Base-by-base conservation (phyloP, 1,140 invertebrate species). In the Aphaenogaster rudis region DNA sequence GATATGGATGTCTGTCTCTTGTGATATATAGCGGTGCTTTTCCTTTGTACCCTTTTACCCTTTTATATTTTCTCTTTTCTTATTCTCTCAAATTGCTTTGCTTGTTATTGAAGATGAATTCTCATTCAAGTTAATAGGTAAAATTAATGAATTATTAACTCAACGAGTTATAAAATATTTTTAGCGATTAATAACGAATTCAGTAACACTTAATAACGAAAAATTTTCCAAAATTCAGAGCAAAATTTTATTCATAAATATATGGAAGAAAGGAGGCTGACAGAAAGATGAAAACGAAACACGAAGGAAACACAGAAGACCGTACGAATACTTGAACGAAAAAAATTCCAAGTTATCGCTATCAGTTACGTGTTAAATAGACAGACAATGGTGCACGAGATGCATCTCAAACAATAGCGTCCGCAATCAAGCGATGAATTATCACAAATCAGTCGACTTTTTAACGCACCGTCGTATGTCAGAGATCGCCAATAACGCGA, bases 371-470 rank as follows among this genome's bases (percentile, higher is more conserved):
- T 21, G 21, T 17, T 13, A 63, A 84, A 48, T 50, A 36, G 3
- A 72, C 33, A 28, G 28, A 42, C 54, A 54, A 45, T 61, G 28
- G 42, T 74, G 17, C 80, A 74, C 42, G 13, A 45, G 69, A 42
- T 67, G n/a, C 39, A 67, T 50, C 11, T 84, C 13, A 33, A 21
- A 74, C 80, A 61, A 82, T 74, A 48, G 54, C 42, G 17, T 13
- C n/a, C n/a, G 54, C 67, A 74, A 84, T 74, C 69, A 33, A 36
- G 57, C 45, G 80, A 61, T 84, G 69, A 74, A 63, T 84, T 84
- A 84, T 84, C 42, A 36, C 80, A 74, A 84, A 84, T 84, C 67
- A 59, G 21, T 21, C 6, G 15, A 52, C 54, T 74, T 84, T 84
- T 76, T 74, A 84, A 61, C 11, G n/a, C 54, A 39, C 42, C 45